Evolutionary conservation across 1,140 invertebrate genomes (phyloP), one percentile per base, ranked within the genome.

Genomic region (Scaptomyza pallida): DNA sequence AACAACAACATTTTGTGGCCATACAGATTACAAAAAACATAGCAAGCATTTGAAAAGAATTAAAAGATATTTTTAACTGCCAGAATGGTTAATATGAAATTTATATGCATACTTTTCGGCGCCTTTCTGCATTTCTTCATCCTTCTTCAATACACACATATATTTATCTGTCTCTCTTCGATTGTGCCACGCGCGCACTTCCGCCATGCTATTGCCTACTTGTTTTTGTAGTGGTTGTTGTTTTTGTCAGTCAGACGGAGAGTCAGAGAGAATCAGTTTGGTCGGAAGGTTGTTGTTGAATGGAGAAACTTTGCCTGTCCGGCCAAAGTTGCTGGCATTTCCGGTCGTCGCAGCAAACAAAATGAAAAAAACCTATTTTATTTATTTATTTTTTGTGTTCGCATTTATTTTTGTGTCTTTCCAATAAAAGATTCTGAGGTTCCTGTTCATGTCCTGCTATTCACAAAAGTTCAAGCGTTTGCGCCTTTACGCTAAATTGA

Each of bases 401-500:
- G 33, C 44, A 33, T 59, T 62, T 47, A 6, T 33, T 65, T 59
- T 50, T 61, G 33, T 47, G 23, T 26, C 26, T 64, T 79, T 55
- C 35, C 51, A 71, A 62, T 57, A 62, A 65, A 64, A 64, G 51
- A 48, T 50, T 5, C 41, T 33, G 35, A 55, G 17, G 59, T 59
- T 67, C 16, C 54, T 43, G 54, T 51, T 33, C 54, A 67, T 67
- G 63, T 67, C 63, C 59, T 63, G 75, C 50, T 61, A 69, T 73
- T 61, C 37, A 55, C 17, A 72, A 82, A 30, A 83, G 78, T 67
- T 82, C 55, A 82, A 82, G 79, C 78, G 79, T 78, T 78, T 82
- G 78, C 79, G 79, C 78, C 78, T 83, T 88, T 86, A 81, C 81
- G 77, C 70, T 77, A 86, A 86, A 86, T 86, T 86, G 81, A 86